A percentile compares a stretch with the other conserved stretches of the same genome.
Conservation (phyloP, 2,888 invertebrate genomes). For the Hydrotaea diabolus region DNA sequence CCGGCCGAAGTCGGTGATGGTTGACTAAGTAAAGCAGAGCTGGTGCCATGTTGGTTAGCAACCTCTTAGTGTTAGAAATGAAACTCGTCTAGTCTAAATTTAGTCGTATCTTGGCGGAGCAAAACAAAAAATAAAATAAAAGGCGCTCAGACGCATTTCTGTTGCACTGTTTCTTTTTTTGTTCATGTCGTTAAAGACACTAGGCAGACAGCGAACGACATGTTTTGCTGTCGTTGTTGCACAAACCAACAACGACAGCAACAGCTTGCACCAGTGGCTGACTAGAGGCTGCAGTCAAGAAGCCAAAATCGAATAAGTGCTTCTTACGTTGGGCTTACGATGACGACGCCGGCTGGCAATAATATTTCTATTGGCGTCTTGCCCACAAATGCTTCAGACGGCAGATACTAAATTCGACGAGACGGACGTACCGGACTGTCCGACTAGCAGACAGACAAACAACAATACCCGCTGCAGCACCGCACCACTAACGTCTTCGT, state of each 20-base stretch:
- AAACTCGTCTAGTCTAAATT: slow-evolving; percentile 53
- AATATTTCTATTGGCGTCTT: slow-evolving; percentile 44
- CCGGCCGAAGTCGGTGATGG: neutral
- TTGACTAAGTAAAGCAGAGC: neutral
- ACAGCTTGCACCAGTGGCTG: neutral
- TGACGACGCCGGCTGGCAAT: neutral
- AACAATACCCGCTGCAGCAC: neutral
- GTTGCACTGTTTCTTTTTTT: neutral
- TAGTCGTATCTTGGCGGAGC: slow-evolving; percentile 36
- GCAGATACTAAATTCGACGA: slow-evolving; percentile 10
- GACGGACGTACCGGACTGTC: neutral
- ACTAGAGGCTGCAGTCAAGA: neutral
- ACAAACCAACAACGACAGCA: neutral
- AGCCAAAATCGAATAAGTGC: neutral
- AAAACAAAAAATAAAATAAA: neutral
- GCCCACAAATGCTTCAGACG: slow-evolving; percentile 45
- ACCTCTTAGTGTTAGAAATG: neutral
- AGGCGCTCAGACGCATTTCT: neutral
- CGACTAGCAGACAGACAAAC: neutral
- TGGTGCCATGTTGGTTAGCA: neutral
- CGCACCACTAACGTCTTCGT: neutral
- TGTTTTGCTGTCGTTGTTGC: slow-evolving; percentile 43
- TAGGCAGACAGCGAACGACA: slow-evolving; percentile 32
- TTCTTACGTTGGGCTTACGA: neutral
- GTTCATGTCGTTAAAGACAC: neutral